phyloP scores from a whole-genome alignment of 2,888 invertebrate species.

The Meiosimyza platycephala region DNA sequence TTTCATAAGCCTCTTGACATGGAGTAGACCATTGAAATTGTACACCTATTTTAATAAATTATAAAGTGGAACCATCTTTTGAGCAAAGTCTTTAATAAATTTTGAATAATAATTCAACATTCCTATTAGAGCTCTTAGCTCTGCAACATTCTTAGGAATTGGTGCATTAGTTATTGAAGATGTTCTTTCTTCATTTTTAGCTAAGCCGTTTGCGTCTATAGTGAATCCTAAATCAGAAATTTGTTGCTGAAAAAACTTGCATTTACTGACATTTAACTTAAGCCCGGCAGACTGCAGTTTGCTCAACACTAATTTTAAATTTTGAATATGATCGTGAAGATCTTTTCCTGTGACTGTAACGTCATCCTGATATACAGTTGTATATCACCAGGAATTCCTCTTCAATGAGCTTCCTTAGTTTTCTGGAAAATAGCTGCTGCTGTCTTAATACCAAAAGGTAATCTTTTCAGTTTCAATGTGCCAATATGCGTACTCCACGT shows the following conservation, averaged over 20 bases:
- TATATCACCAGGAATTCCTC: conserved; percentile 29
- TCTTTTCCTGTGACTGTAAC: conserved; percentile 34
- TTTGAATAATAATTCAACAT: no score
- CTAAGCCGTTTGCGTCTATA: conserved; percentile 43
- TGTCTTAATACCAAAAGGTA: no score
- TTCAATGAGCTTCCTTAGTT: conserved; percentile 27
- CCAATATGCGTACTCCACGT: no score
- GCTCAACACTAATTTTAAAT: no score
- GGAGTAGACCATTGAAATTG: conserved; percentile 51
- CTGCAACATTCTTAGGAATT: conserved; percentile 43
- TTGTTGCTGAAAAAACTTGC: conserved; percentile 36
- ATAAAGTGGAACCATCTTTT: conserved; percentile 45
- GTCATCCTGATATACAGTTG: conserved; percentile 36
- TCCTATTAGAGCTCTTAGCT: no score
- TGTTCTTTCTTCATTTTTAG: conserved; percentile 46
- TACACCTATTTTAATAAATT: conserved; percentile 8
- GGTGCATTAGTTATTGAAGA: conserved; percentile 48
- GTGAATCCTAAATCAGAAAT: conserved; percentile 44
- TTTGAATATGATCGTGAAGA: conserved; percentile 35
- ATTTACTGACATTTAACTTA: conserved; percentile 24
- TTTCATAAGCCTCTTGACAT: conserved; percentile 49
- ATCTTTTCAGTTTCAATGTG: no score
- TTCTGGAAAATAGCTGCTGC: conserved; percentile 38
- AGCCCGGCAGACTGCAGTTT: no score
- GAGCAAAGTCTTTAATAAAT: conserved; percentile 36